Conservation (phyloP, 64 coral and sea anemone genomes). For the Montipora foliosa region DNA sequence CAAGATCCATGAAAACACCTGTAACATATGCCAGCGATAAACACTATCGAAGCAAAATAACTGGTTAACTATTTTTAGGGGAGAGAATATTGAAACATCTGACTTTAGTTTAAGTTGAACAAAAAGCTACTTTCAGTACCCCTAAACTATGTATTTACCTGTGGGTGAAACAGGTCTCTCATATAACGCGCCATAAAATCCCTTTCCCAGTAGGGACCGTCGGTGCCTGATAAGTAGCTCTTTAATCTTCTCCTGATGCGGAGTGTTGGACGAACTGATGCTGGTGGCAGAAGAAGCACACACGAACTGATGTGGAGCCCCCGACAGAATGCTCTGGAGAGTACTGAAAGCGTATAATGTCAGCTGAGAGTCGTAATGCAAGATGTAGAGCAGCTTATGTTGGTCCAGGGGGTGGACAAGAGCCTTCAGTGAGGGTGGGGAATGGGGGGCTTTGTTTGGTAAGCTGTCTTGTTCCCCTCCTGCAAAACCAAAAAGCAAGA, state of each 20-base stretch:
- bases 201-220: slow-evolving; percentile 90
- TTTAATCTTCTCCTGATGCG: slow-evolving; percentile 96
- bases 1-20: no score
- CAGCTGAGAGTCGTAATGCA: slow-evolving; percentile 89
- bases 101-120: not conserved
- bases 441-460: slow-evolving; percentile 48
- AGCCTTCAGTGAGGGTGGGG: slow-evolving; percentile 38
- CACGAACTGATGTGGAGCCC: slow-evolving; percentile 91
- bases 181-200: slow-evolving; percentile 94
- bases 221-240: slow-evolving; percentile 88
- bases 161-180: slow-evolving; percentile 65
- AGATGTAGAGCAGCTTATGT: slow-evolving; percentile 84
- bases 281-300: slow-evolving; percentile 89
- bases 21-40: no score
- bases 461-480: slow-evolving; percentile 17
- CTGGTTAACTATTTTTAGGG: no score
- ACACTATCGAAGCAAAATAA: no score
- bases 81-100: not conserved
- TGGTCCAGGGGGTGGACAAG: slow-evolving; percentile 86
- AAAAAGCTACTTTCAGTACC: not conserved
- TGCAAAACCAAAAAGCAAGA: not conserved
- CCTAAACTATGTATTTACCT: not conserved
- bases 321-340: slow-evolving; percentile 69
- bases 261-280: slow-evolving; percentile 89
- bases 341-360: slow-evolving; percentile 92